A percentile compares a stretch with the other conserved stretches of the same genome.
phyloP scores from a whole-genome alignment of 1,140 invertebrate species.

The Apis dorsata region DNA sequence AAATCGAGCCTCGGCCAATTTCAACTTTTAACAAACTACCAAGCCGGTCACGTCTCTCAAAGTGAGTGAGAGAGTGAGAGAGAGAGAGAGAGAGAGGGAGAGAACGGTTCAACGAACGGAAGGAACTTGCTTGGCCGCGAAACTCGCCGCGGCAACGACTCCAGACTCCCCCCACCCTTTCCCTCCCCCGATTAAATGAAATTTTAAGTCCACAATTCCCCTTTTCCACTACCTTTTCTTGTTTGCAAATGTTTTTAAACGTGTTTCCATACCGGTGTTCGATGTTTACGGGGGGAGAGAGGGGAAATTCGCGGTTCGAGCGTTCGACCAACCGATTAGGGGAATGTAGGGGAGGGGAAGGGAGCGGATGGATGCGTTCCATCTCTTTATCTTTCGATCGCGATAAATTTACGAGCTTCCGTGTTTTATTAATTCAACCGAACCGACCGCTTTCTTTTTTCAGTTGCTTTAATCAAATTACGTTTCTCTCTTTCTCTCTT shows the following conservation, averaged over 20 bases:
- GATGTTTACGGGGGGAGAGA: neutral
- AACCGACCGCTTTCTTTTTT: neutral
- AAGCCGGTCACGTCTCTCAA: conserved; percentile 31
- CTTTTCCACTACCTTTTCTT: no score
- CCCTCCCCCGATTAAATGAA: conserved; percentile 23
- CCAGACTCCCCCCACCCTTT: neutral
- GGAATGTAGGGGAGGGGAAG: no score
- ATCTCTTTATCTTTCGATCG: no score
- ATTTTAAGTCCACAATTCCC: conserved; percentile 13
- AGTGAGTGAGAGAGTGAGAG: no score
- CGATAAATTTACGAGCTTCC: no score
- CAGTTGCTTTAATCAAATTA: neutral
- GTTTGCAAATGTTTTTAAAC: neutral
- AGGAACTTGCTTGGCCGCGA: neutral
- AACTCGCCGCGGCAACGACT: neutral
- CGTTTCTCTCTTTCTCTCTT: neutral
- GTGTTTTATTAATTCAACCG: neutral
- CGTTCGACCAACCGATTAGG: neutral
- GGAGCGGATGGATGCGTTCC: no score
- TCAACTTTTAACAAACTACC: conserved; percentile 64
- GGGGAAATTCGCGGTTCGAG: neutral
- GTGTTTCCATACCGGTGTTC: neutral
- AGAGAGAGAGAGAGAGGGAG: no score
- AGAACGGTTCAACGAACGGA: conserved; percentile 11
- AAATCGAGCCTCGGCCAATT: conserved; percentile 60